These are phyloP conservation scores for Penaeus indicus DNA, from an alignment of 1,140 invertebrate genomes.

Conservation along the genomic window DNA sequence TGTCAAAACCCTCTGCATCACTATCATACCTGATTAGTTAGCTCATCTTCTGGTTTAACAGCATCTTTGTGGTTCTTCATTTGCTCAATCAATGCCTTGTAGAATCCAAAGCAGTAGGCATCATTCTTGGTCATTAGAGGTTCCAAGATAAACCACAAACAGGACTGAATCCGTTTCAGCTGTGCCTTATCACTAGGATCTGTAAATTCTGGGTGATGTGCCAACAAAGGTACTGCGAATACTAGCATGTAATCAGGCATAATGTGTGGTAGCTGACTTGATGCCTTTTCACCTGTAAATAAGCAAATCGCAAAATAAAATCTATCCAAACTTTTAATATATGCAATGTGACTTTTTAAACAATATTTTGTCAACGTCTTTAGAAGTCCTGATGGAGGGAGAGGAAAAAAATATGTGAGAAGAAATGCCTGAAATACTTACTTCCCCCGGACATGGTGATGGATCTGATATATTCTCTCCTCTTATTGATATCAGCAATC, in stretches of 20 bases:
- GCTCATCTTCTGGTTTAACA: slow-evolving; percentile 84
- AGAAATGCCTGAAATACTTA: slow-evolving; percentile 65
- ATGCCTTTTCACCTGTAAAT: slow-evolving; percentile 76
- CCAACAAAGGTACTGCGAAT: slow-evolving; percentile 92
- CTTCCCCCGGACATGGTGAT: slow-evolving; percentile 75
- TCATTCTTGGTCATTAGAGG: slow-evolving; percentile 93
- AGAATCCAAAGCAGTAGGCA: slow-evolving; percentile 95
- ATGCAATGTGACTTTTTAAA: neutral
- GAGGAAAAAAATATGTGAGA: neutral
- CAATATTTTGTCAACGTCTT: neutral
- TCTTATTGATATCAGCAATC: slow-evolving; percentile 87
- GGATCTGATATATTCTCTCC: slow-evolving; percentile 91
- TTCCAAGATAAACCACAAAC: slow-evolving; percentile 94
- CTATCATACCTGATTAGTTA: slow-evolving; percentile 82
- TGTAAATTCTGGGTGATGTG: slow-evolving; percentile 89
- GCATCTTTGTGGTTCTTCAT: slow-evolving; percentile 94
- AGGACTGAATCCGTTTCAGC: slow-evolving; percentile 79
- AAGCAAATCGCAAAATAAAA: neutral
- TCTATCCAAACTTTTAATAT: neutral
- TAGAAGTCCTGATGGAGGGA: neutral
- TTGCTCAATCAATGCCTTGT: slow-evolving; percentile 91
- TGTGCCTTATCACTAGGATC: slow-evolving; percentile 74
- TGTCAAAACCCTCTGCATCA: slow-evolving; percentile 59
- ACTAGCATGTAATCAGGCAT: slow-evolving; percentile 96
- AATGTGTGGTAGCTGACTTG: slow-evolving; percentile 85